Base-by-base conservation (phyloP, 2,888 invertebrate species). In the Yponomeuta sedellus region DNA sequence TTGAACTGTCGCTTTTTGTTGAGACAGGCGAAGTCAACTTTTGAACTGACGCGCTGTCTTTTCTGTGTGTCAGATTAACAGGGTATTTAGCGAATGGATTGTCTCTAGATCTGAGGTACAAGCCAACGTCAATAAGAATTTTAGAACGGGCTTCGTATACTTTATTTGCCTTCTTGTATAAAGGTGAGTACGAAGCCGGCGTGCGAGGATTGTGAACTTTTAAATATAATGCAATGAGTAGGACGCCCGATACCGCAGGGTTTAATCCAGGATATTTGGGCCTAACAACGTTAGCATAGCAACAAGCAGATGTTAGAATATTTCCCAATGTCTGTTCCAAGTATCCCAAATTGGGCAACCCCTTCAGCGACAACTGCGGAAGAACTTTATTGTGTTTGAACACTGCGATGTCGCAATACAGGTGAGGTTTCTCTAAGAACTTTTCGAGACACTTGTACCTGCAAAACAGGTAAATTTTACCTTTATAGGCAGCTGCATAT, bases 211-310 rank as follows among this genome's bases (percentile, higher is more conserved):
- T 93, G 67, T 90, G 81, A 6, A 85, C 78, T 79, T 94, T 94
- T 65, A 95, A 77, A 77, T 86, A 92, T 44, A 94, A 75, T 4
- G 90, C 94, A 58, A 94, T 80, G 68, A 88, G 88, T 63, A 94
- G 76, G 0, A 92, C 78, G 0, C 92, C 94, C 0, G 94, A 93
- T 8, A 83, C 66, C 63, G 79, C 70, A 52, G 89, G 77, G 69
- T 82, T 81, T 25, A 94, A 79, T 1, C 93, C 94, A 0, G 93
- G 93, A 72, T 94, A 92, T 70, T 94, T 92, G 0, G 94, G 94
- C 68, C 94, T 86, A 20, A 85, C 66, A 1, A 85, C 86, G 67
- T 91, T 89, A 0, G 92, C 84, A 57, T 88, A 81, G 67, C 91
- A 90, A 66, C 94, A 86, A 0, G 92, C 93, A 67, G 89, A 80